Evolutionary conservation across 2,888 invertebrate species (phyloP).

Genomic region (Polydrusus tereticollis): DNA sequence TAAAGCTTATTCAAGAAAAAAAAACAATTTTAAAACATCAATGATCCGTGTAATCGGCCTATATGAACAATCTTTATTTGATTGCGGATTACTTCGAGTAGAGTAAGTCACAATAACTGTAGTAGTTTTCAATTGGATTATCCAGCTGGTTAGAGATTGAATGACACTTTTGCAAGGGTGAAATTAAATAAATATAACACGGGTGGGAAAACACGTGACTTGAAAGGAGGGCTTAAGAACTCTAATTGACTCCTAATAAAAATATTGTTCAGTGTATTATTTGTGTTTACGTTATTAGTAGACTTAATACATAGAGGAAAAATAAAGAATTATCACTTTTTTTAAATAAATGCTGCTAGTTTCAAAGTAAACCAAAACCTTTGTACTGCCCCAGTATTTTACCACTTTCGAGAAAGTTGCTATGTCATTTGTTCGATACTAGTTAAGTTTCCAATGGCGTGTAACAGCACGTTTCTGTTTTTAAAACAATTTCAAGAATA

Average conservation of each 20-base stretch:
- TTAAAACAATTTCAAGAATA: background rate
- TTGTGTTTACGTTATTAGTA: background rate
- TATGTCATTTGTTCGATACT: no score
- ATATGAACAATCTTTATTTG: conserved; percentile 28
- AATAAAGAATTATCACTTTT: no score
- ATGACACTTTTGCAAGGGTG: conserved; percentile 40
- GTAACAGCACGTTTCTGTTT: no score
- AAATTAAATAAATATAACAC: conserved; percentile 43
- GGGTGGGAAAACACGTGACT: conserved; percentile 37
- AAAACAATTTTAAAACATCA: background rate
- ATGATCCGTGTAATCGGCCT: conserved; percentile 28
- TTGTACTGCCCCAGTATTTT: no score
- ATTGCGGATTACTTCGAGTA: conserved; percentile 38
- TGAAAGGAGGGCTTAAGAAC: background rate
- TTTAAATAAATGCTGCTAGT: no score
- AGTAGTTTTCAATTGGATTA: conserved; percentile 33
- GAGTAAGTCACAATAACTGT: conserved; percentile 40
- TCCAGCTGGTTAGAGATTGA: conserved; percentile 37
- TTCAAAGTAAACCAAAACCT: no score
- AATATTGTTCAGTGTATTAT: background rate
- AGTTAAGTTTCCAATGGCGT: no score
- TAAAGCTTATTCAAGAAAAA: background rate
- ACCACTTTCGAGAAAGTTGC: no score
- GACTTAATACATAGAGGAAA: background rate
- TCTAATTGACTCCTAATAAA: conserved; percentile 17